phyloP scores from a whole-genome alignment of 2,888 invertebrate species.

The Abscondita cerata region DNA sequence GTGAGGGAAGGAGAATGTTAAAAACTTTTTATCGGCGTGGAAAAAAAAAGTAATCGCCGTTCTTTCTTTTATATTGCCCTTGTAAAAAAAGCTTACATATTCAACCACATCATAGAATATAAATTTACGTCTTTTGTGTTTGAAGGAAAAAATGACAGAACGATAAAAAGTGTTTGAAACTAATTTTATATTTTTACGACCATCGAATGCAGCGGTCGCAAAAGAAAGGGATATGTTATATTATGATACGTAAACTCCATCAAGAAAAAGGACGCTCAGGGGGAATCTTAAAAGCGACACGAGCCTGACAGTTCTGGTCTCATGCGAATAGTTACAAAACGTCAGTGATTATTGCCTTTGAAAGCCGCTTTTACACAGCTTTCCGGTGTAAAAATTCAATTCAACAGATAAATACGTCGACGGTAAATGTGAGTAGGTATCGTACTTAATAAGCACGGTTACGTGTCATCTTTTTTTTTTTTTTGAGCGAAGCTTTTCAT shows the following conservation, averaged over 20 bases:
- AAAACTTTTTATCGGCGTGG: too few species aligned
- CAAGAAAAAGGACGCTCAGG: constrained; percentile 22
- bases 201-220: constrained; percentile 18
- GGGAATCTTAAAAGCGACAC: constrained; percentile 31
- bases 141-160: constrained; percentile 8
- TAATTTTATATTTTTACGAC: constrained; percentile 25
- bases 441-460: too few species aligned
- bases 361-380: constrained; percentile 22
- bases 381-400: constrained; percentile 3
- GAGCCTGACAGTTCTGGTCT: constrained; percentile 22
- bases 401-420: background rate
- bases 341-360: constrained; percentile 27
- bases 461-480: too few species aligned
- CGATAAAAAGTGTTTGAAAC: constrained; percentile 21
- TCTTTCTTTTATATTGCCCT: too few species aligned
- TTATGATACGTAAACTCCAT: constrained; percentile 31
- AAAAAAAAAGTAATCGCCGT: too few species aligned
- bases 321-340: constrained; percentile 25
- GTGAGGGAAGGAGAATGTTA: too few species aligned
- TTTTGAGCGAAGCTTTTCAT: too few species aligned
- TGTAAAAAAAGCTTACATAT: background rate
- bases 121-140: constrained; percentile 3
- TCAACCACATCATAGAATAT: constrained; percentile 7
- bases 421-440: background rate
- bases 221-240: constrained; percentile 20